Conservation (phyloP, 2,797 vertebrate genomes). For the Syngnathus acus region DNA sequence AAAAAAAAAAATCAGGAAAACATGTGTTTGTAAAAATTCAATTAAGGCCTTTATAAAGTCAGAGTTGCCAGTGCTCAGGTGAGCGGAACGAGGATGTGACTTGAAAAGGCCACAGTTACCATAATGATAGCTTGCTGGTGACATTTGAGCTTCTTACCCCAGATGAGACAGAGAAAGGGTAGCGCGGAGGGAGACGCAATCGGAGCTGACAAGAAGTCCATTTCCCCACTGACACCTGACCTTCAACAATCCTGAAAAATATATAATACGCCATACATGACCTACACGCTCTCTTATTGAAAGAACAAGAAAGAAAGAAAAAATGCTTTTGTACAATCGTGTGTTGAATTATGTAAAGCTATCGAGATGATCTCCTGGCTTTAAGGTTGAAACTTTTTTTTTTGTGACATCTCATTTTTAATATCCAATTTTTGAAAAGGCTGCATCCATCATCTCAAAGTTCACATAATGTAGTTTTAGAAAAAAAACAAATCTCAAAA, state of each 20-base stretch:
- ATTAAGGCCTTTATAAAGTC: constrained; percentile 22
- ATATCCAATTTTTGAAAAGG: background rate
- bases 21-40: constrained; percentile 17
- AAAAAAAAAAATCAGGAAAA: constrained; percentile 5
- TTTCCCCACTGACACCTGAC: constrained; percentile 41
- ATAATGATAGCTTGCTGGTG: constrained; percentile 26
- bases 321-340: background rate
- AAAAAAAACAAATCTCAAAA: background rate
- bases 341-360: background rate
- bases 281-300: background rate
- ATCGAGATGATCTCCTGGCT: background rate
- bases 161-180: constrained; percentile 50
- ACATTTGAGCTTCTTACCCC: constrained; percentile 60
- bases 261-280: constrained; percentile 6
- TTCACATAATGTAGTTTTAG: background rate
- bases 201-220: constrained; percentile 53
- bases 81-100: constrained; percentile 17
- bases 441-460: background rate
- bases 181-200: constrained; percentile 36
- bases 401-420: background rate
- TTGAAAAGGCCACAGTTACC: constrained; percentile 41
- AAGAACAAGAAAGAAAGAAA: background rate
- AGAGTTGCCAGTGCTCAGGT: constrained; percentile 14
- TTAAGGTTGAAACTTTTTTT: background rate
- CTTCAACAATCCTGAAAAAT: constrained; percentile 32